phyloP scores from a whole-genome alignment of 2,113 vertebrate species.

The Poeciliopsis retropinna region DNA sequence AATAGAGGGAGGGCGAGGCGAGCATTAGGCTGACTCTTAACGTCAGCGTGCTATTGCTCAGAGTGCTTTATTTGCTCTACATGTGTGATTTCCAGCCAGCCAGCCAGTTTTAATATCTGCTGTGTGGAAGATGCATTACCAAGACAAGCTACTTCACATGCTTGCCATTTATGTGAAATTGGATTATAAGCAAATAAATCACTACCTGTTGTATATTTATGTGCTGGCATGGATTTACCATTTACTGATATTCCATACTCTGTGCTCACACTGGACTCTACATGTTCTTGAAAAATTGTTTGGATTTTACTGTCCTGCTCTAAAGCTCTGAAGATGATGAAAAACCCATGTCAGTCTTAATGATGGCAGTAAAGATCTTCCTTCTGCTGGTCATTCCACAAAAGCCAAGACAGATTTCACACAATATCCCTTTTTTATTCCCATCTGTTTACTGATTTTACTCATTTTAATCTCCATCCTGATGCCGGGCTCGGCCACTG shows the following conservation, averaged over 20 bases:
- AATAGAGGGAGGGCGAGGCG: slow-evolving; percentile 18
- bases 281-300: slow-evolving; percentile 34
- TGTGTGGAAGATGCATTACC: not conserved
- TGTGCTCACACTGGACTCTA: slow-evolving; percentile 5
- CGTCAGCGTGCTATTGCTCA: slow-evolving; percentile 27
- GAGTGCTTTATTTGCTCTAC: slow-evolving; percentile 23
- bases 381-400: slow-evolving; percentile 20
- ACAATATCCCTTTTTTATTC: slow-evolving; percentile 1
- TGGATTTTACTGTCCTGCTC: slow-evolving; percentile 45
- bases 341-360: slow-evolving; percentile 41
- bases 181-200: slow-evolving; percentile 33
- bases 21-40: slow-evolving; percentile 12
- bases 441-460: not conserved
- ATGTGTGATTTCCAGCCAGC: slow-evolving; percentile 6
- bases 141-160: not conserved
- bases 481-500: not conserved
- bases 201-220: slow-evolving; percentile 1
- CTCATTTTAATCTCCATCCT: not conserved
- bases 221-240: not conserved
- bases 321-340: slow-evolving; percentile 60
- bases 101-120: slow-evolving; percentile 19
- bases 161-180: slow-evolving; percentile 8
- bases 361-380: slow-evolving; percentile 44
- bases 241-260: slow-evolving; percentile 17
- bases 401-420: slow-evolving; percentile 1